Conservation (phyloP, 2,888 invertebrate genomes). For the Ormyrus labotus region DNA sequence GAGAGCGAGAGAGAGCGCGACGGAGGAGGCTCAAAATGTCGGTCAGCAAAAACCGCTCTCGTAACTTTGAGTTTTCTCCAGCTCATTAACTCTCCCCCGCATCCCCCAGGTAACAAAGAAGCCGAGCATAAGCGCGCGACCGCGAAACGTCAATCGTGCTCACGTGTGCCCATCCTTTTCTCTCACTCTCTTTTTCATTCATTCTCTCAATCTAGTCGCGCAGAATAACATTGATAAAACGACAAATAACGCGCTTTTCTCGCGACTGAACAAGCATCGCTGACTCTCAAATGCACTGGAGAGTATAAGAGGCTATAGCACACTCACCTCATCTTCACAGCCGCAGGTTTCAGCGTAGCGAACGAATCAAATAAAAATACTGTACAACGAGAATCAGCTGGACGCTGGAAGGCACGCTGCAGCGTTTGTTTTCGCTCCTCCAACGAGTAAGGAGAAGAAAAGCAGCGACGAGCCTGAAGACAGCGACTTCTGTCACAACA, state of each 20-base stretch:
- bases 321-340: slow-evolving; percentile 33
- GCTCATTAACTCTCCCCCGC: neutral
- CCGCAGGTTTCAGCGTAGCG: neutral
- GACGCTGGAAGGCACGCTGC: neutral
- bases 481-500: too few relatives aligned
- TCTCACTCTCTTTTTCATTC: neutral
- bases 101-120: neutral
- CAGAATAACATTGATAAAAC: neutral
- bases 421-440: too few relatives aligned
- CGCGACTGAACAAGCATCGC: too few relatives aligned
- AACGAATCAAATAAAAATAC: too few relatives aligned
- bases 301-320: neutral
- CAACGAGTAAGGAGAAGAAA: too few relatives aligned
- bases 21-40: slow-evolving; percentile 46
- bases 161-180: slow-evolving; percentile 35
- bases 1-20: neutral
- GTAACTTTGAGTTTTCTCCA: slow-evolving; percentile 1
- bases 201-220: too few relatives aligned
- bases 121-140: neutral
- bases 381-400: slow-evolving; percentile 11
- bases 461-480: too few relatives aligned
- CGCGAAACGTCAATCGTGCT: slow-evolving; percentile 37
- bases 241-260: neutral
- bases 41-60: slow-evolving; percentile 5
- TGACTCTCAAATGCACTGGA: too few relatives aligned